Percentiles rank a stretch among this genome's conserved stretches.
Conservation (phyloP, 2,113 vertebrate species). For the Mirza zaza region DNA sequence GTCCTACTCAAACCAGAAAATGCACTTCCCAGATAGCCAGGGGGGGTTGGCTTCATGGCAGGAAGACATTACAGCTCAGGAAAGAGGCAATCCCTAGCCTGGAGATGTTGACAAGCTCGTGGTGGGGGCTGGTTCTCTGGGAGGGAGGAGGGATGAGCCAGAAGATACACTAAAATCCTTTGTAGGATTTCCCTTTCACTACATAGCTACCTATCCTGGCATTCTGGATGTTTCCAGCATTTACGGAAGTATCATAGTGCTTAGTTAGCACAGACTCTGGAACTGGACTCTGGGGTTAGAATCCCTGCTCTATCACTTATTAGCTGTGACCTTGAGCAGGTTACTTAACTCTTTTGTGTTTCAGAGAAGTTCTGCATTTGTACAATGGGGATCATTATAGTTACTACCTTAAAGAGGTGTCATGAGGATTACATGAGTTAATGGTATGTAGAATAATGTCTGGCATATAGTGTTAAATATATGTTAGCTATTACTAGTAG, state of each 20-base stretch:
- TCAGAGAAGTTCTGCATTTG: neutral
- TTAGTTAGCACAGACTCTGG: neutral
- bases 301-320: neutral
- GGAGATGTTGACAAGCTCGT: neutral
- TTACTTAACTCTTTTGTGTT: neutral
- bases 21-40: neutral
- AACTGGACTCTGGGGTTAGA: neutral
- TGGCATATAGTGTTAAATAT: neutral
- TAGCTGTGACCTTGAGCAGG: neutral
- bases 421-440: neutral
- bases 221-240: neutral
- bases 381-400: neutral
- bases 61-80: neutral
- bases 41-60: neutral
- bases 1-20: neutral
- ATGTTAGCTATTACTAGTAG: neutral
- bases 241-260: neutral
- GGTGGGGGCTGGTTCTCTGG: neutral
- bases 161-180: neutral
- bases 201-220: neutral
- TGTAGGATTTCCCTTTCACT: neutral
- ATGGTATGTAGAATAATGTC: neutral
- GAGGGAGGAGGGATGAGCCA: neutral
- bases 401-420: neutral
- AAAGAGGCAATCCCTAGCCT: neutral